Evolutionary conservation across 1,140 invertebrate species (phyloP).

Genomic region (Halotydeus destructor): DNA sequence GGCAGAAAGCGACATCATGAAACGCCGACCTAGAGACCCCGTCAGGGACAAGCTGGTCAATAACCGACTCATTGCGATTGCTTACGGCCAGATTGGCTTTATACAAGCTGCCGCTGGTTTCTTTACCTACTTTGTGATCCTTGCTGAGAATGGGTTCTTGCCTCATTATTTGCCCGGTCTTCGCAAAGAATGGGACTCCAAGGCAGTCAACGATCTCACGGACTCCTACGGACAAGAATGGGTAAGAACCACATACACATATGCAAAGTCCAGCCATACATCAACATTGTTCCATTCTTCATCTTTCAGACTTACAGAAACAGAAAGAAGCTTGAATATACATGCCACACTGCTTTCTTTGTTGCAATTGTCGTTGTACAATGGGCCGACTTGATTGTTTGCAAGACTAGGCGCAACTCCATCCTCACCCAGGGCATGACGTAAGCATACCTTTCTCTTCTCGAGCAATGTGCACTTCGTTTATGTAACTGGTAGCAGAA

Average conservation of each 20-base stretch:
- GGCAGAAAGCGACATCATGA: constrained; percentile 72
- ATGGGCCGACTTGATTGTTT: constrained; percentile 45
- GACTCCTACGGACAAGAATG: constrained; percentile 40
- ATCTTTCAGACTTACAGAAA: constrained; percentile 30
- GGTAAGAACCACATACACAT: constrained; percentile 15
- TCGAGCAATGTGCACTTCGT: not conserved
- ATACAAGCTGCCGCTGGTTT: constrained; percentile 32
- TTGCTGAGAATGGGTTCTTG: constrained; percentile 37
- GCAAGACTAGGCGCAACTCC: constrained; percentile 40
- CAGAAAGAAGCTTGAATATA: constrained; percentile 39
- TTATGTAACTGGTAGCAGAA: not conserved
- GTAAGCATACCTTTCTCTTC: constrained; percentile 1
- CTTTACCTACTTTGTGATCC: constrained; percentile 35
- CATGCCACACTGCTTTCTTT: constrained; percentile 45
- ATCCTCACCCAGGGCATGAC: constrained; percentile 41
- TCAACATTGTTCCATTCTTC: not conserved
- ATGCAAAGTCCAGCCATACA: not conserved
- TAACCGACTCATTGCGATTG: constrained; percentile 73
- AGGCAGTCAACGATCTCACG: constrained; percentile 32
- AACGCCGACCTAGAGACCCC: constrained; percentile 84
- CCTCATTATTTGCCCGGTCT: constrained; percentile 29
- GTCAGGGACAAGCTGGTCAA: constrained; percentile 93
- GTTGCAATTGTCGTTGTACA: constrained; percentile 43
- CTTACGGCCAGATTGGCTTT: constrained; percentile 33
- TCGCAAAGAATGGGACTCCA: constrained; percentile 32